Percentiles rank a stretch among this genome's conserved stretches.
Evolutionary conservation across 2,797 vertebrate genomes (phyloP).

Genomic region (Pristis pectinata): DNA sequence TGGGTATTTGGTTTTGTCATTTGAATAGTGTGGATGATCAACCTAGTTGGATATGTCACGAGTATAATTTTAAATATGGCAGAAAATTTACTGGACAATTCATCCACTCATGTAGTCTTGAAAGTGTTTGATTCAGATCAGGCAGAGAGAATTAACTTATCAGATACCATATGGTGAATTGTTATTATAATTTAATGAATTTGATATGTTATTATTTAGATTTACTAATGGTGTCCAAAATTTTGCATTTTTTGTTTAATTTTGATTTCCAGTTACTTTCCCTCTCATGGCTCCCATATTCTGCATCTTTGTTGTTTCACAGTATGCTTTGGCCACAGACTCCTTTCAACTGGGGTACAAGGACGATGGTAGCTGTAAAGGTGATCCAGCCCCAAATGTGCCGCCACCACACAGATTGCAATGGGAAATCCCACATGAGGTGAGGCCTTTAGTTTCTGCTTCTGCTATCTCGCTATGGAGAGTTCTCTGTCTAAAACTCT

Average conservation of each 20-base stretch:
- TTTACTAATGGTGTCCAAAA: background rate
- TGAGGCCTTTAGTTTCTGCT: slow-evolving; percentile 43
- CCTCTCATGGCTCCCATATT: background rate
- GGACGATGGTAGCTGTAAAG: slow-evolving; percentile 79
- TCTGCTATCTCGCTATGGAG: background rate
- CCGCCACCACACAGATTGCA: slow-evolving; percentile 68
- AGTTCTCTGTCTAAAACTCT: background rate
- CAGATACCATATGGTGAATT: background rate
- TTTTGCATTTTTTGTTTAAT: background rate
- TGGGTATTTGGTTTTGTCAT: background rate
- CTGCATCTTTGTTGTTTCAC: slow-evolving; percentile 39
- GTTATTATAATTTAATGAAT: background rate
- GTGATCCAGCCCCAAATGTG: slow-evolving; percentile 59
- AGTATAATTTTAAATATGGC: background rate
- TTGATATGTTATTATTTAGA: background rate
- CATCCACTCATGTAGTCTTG: background rate
- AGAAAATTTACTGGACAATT: background rate
- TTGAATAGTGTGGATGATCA: background rate
- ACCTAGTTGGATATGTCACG: background rate
- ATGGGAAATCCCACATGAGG: slow-evolving; percentile 76
- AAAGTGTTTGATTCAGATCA: background rate
- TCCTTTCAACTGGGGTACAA: slow-evolving; percentile 79
- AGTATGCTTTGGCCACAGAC: slow-evolving; percentile 76
- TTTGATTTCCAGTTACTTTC: background rate
- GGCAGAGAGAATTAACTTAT: background rate